phyloP scores from a whole-genome alignment of 1,140 invertebrate species.

The Lepidurus apus region DNA sequence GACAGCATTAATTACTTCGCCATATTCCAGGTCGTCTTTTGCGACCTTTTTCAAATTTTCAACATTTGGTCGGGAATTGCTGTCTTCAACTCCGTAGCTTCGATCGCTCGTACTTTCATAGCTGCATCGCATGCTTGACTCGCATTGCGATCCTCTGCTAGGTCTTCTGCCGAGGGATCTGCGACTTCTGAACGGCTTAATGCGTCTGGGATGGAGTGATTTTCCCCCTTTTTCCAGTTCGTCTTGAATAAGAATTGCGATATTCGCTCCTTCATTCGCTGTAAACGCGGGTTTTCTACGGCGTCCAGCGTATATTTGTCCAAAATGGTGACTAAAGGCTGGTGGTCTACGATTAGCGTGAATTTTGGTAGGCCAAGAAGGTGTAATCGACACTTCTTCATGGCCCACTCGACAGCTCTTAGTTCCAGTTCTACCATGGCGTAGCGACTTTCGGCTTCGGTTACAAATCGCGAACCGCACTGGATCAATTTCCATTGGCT shows the following conservation, averaged over 20 bases:
- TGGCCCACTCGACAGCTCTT: conserved; percentile 37
- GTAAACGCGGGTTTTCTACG: conserved; percentile 34
- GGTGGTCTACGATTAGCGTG: conserved; percentile 34
- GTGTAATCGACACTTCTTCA: conserved; percentile 38
- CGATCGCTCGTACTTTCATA: not conserved
- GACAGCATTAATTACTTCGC: not conserved
- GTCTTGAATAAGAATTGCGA: conserved; percentile 28
- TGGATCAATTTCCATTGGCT: conserved; percentile 36
- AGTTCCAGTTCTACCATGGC: conserved; percentile 37
- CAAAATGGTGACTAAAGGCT: conserved; percentile 34
- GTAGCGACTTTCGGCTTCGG: conserved; percentile 37
- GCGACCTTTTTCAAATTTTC: not conserved
- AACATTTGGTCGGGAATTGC: conserved; percentile 20
- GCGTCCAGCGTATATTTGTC: conserved; percentile 32
- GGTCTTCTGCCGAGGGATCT: not conserved
- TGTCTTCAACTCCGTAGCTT: not conserved
- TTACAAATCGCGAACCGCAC: conserved; percentile 35
- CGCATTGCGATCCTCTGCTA: not conserved
- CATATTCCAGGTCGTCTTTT: not conserved
- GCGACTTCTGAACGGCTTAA: not conserved
- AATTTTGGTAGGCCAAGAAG: conserved; percentile 36
- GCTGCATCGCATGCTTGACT: not conserved
- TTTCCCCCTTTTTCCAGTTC: conserved; percentile 24
- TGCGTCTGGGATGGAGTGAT: conserved; percentile 1
- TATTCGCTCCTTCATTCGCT: conserved; percentile 30